Percentiles rank a stretch among this genome's conserved stretches.
Evolutionary conservation across 1,140 invertebrate genomes (phyloP).

Genomic region (Apolygus lucorum): DNA sequence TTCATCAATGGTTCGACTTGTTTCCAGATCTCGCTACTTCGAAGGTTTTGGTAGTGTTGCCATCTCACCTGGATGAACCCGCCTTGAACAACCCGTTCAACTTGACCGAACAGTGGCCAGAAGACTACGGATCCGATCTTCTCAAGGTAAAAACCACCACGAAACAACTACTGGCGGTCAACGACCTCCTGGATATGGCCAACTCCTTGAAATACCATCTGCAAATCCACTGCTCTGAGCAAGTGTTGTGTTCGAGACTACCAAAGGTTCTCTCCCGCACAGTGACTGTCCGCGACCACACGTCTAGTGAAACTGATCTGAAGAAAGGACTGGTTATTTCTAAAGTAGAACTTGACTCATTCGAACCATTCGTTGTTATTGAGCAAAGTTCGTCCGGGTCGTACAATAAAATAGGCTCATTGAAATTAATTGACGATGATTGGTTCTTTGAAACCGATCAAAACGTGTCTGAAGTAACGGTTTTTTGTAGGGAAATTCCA

Average conservation of each 20-base stretch:
- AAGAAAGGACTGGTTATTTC: constrained; percentile 16
- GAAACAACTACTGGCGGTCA: constrained; percentile 12
- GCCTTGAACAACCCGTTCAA: constrained; percentile 20
- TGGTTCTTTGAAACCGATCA: constrained; percentile 22
- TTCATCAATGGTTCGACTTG: constrained; percentile 8
- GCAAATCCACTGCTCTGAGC: constrained; percentile 19
- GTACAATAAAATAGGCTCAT: constrained; percentile 20
- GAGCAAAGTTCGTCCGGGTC: not conserved
- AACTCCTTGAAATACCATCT: constrained; percentile 23
- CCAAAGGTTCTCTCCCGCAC: constrained; percentile 4
- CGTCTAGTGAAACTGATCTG: constrained; percentile 2
- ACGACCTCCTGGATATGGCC: constrained; percentile 22
- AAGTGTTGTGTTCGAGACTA: constrained; percentile 14
- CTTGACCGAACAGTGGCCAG: not conserved
- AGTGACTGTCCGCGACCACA: not conserved
- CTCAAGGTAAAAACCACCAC: constrained; percentile 11
- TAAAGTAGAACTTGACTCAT: constrained; percentile 1
- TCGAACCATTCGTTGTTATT: constrained; percentile 22
- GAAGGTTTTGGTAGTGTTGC: constrained; percentile 18
- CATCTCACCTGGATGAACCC: constrained; percentile 7
- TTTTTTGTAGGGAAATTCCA: constrained; percentile 20
- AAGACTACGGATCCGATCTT: not conserved
- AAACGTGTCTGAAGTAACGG: constrained; percentile 16
- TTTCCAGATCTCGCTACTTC: not conserved
- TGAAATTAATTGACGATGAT: constrained; percentile 19